phyloP scores from a whole-genome alignment of 92 coral and sea anemone genomes.

The Porites lobata region DNA sequence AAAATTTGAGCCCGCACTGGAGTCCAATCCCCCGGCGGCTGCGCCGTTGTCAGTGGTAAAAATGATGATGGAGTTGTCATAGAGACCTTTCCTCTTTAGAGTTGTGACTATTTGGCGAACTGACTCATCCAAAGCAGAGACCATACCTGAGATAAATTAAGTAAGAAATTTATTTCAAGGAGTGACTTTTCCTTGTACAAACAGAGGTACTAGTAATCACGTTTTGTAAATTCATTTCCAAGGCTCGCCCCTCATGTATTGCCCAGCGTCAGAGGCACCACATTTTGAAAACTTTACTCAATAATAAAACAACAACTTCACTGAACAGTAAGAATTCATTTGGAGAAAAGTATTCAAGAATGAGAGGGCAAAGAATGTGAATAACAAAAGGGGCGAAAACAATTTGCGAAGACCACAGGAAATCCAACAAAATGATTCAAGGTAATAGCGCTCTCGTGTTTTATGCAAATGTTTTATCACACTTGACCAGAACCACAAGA shows the following conservation, averaged over 20 bases:
- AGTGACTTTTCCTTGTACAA: neutral
- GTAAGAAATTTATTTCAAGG: neutral
- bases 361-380: too few species aligned
- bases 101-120: conserved; percentile 85
- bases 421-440: too few species aligned
- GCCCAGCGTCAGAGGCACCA: neutral
- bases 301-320: too few species aligned
- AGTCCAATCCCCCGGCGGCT: conserved; percentile 98
- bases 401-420: too few species aligned
- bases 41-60: conserved; percentile 99
- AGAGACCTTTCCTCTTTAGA: conserved; percentile 88
- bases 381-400: too few species aligned
- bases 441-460: too few species aligned
- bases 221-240: too few species aligned
- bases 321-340: neutral
- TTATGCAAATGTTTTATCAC: too few species aligned
- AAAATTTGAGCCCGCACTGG: conserved; percentile 98
- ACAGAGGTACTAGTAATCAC: too few species aligned
- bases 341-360: neutral
- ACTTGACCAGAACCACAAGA: too few species aligned
- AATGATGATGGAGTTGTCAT: conserved; percentile 88
- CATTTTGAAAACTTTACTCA: too few species aligned
- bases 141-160: conserved; percentile 79
- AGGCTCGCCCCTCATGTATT: too few species aligned
- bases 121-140: conserved; percentile 94